A percentile compares a stretch with the other conserved stretches of the same genome.
phyloP scores from a whole-genome alignment of 2,797 vertebrate species.

The Scleropages formosus region DNA sequence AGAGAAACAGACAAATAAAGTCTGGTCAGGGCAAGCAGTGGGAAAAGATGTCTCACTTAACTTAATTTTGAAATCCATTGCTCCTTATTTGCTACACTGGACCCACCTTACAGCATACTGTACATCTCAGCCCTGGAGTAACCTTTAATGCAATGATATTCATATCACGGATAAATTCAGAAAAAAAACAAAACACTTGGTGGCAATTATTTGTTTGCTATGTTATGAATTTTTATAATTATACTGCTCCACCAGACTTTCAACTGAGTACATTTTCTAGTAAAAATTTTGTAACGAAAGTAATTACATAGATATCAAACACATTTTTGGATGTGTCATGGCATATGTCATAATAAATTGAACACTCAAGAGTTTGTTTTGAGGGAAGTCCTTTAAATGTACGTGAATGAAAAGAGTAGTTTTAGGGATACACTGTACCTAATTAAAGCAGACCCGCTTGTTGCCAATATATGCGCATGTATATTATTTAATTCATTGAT shows the following conservation, averaged over 20 bases:
- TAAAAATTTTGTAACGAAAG: not conserved
- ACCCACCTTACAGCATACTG: not conserved
- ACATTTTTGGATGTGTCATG: not conserved
- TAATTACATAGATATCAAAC: not conserved
- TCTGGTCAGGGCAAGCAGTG: slow-evolving; percentile 3
- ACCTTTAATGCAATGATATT: not conserved
- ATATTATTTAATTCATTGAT: too few relatives aligned
- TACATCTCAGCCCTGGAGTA: slow-evolving; percentile 8
- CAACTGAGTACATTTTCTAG: not conserved
- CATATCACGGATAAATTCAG: not conserved
- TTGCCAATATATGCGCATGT: too few relatives aligned
- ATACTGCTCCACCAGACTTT: too few relatives aligned
- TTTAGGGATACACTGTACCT: too few relatives aligned
- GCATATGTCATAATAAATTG: slow-evolving; percentile 1
- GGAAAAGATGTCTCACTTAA: not conserved
- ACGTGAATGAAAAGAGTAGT: too few relatives aligned
- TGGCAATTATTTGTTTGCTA: not conserved
- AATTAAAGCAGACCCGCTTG: too few relatives aligned
- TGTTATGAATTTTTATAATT: not conserved
- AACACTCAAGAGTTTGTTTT: too few relatives aligned
- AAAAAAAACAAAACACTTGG: not conserved
- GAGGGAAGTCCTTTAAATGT: too few relatives aligned
- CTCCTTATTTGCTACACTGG: not conserved
- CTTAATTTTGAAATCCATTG: too few relatives aligned
- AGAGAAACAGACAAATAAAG: not conserved